These are phyloP conservation scores for Eurypyga helias DNA, from an alignment of 2,113 vertebrate genomes.

Conservation along the genomic window DNA sequence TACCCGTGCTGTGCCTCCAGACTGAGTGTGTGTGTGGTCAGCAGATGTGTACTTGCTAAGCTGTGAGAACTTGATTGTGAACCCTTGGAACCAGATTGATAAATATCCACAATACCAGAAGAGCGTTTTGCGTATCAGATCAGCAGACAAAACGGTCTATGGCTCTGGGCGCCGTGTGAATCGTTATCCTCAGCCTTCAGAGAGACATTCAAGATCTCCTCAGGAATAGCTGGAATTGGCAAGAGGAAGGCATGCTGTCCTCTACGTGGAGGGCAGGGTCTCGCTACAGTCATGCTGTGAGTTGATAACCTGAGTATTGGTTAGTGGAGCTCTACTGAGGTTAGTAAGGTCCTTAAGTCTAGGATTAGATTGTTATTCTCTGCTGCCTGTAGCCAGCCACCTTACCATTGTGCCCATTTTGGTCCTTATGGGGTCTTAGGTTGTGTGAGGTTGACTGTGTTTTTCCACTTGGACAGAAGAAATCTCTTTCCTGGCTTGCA, in stretches of 20 bases:
- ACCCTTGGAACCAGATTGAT: background rate
- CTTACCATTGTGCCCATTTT: background rate
- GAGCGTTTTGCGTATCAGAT: background rate
- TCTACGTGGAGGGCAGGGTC: background rate
- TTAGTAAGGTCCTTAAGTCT: background rate
- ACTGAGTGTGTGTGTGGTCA: background rate
- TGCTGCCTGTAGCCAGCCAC: background rate
- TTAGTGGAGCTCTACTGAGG: background rate
- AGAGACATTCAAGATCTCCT: background rate
- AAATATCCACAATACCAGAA: background rate
- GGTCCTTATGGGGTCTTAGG: background rate
- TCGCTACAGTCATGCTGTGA: background rate
- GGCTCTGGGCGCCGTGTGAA: background rate
- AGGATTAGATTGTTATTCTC: background rate
- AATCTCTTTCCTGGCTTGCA: background rate
- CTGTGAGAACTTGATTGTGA: background rate
- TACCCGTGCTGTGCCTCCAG: background rate
- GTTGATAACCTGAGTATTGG: background rate
- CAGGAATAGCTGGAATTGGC: background rate
- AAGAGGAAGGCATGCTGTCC: background rate
- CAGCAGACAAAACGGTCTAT: background rate
- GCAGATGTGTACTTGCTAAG: background rate
- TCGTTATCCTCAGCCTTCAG: background rate
- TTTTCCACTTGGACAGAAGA: background rate
- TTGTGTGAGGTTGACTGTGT: background rate